Percentiles rank a stretch among this genome's conserved stretches.
phyloP scores from a whole-genome alignment of 2,113 vertebrate genomes.

The Columba livia region DNA sequence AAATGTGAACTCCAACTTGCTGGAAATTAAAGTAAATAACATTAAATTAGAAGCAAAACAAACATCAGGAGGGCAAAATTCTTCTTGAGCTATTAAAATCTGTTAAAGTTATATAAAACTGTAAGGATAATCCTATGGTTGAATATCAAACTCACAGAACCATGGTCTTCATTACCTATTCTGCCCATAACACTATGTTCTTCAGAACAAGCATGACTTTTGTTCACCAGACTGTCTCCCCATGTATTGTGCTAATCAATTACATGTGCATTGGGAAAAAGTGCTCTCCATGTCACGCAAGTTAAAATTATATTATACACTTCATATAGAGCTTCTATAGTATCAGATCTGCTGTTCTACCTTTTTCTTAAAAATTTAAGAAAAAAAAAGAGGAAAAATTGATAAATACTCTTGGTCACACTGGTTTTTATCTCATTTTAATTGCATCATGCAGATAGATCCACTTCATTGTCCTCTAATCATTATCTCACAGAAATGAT shows the following conservation, averaged over 20 bases:
- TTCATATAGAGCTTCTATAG: background rate
- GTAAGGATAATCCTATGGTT: background rate
- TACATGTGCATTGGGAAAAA: background rate
- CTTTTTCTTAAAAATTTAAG: background rate
- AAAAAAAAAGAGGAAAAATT: background rate
- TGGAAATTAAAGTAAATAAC: background rate
- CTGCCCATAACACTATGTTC: rapidly evolving
- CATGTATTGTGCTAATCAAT: background rate
- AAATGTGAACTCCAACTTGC: background rate
- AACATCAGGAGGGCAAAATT: background rate
- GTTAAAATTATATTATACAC: background rate
- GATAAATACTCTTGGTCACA: rapidly evolving
- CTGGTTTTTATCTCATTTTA: background rate
- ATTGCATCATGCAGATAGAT: background rate
- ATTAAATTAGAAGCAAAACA: background rate
- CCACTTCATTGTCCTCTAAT: background rate
- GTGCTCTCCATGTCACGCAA: background rate
- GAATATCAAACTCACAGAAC: background rate
- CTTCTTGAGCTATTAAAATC: background rate
- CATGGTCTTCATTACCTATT: background rate
- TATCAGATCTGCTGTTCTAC: background rate
- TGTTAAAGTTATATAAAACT: background rate
- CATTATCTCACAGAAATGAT: rapidly evolving
- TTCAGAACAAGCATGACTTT: background rate
- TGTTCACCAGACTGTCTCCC: background rate